Conservation (phyloP, 2,113 vertebrate genomes). For the Erythrocercus mccallii region DNA sequence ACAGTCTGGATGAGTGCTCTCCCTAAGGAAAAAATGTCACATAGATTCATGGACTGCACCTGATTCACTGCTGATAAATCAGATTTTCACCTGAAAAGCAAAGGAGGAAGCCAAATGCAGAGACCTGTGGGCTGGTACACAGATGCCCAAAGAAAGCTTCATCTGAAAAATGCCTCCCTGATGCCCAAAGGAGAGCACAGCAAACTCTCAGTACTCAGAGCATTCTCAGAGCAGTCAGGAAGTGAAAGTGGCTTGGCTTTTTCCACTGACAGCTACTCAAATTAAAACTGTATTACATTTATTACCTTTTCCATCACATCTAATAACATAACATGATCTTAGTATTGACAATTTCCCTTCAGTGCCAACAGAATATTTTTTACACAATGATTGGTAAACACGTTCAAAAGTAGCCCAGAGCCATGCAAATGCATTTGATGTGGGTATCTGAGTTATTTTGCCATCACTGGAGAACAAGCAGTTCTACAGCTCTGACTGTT, state of each 20-base stretch:
- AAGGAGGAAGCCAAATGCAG: background rate
- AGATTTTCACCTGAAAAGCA: background rate
- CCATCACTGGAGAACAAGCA: background rate
- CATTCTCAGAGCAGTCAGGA: rapidly evolving
- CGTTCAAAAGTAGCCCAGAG: background rate
- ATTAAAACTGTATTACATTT: background rate
- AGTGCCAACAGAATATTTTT: background rate
- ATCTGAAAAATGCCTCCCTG: background rate
- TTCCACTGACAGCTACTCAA: background rate
- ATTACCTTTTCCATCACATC: background rate
- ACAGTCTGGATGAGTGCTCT: background rate
- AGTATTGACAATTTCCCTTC: background rate
- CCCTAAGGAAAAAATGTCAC: background rate
- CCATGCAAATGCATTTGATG: background rate
- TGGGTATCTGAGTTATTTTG: background rate
- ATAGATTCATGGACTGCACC: background rate
- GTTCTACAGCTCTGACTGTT: background rate
- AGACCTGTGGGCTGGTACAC: background rate
- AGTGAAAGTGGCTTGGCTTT: rapidly evolving
- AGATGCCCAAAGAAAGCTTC: background rate
- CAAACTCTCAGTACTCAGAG: background rate
- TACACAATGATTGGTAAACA: background rate
- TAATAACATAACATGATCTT: background rate
- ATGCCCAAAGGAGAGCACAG: background rate
- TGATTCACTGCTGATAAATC: background rate